Conservation (phyloP, 2,888 invertebrate species). For the Plemyria rubiginata region DNA sequence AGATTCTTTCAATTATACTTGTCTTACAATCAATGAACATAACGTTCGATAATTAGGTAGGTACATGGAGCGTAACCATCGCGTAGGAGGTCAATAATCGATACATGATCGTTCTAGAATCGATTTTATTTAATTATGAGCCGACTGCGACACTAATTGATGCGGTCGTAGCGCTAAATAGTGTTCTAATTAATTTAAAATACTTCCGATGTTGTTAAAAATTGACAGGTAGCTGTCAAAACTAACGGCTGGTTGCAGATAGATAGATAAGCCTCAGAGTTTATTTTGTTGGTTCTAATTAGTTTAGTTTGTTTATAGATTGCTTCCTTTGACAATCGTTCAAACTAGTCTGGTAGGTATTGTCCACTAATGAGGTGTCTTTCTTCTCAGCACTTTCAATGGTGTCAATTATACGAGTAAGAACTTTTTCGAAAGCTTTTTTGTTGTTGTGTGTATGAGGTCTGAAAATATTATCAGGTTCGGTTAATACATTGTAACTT, state of each 20-base stretch:
- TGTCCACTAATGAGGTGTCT: slow-evolving; percentile 24
- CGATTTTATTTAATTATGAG: slow-evolving; percentile 61
- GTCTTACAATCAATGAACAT: slow-evolving; percentile 43
- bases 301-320: slow-evolving; percentile 64
- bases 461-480: too few species aligned
- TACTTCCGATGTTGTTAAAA: slow-evolving; percentile 58
- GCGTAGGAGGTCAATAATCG: slow-evolving; percentile 61
- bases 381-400: slow-evolving; percentile 3
- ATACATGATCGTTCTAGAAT: slow-evolving; percentile 51
- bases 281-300: slow-evolving; percentile 60
- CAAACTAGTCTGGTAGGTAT: slow-evolving; percentile 17
- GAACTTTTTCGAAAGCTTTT: neutral
- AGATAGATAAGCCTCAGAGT: slow-evolving; percentile 55
- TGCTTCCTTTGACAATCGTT: slow-evolving; percentile 59
- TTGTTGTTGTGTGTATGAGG: too few species aligned
- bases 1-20: slow-evolving; percentile 37
- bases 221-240: slow-evolving; percentile 62
- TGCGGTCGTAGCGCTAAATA: slow-evolving; percentile 63
- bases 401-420: slow-evolving; percentile 17
- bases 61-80: slow-evolving; percentile 51
- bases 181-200: slow-evolving; percentile 67
- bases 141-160: slow-evolving; percentile 71
- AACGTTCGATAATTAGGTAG: slow-evolving; percentile 48
- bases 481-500: too few species aligned
- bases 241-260: slow-evolving; percentile 50